Evolutionary conservation across 2,888 invertebrate genomes (phyloP), one percentile per base, ranked within the genome.

Genomic region (Archips xylosteana): DNA sequence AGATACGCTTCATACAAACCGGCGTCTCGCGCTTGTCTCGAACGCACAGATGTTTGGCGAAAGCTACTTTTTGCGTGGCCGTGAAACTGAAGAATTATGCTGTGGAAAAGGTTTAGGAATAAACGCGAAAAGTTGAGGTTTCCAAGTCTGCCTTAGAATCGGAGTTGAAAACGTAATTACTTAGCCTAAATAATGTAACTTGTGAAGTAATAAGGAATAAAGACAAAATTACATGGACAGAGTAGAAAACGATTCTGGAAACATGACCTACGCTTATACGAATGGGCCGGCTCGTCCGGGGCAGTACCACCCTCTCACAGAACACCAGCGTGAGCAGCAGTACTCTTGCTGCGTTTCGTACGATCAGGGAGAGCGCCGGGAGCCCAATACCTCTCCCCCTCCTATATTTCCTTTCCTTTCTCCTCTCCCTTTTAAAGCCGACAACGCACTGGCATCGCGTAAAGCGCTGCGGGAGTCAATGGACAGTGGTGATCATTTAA

Each of bases 21-120:
- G 81, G 74, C 85, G 89, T 87, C 89, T 87, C 90, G 87, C 83
- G 85, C 80, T 85, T 84, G 90, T 88, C 89, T 88, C 89, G 83
- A 83, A 89, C 89, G 90, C 90, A 89, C 92, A 90, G 89, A 88
- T 89, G 91, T 88, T 85, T 78, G 87, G 89, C 81, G 90, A 91
- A 89, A 90, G 90, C 88, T 82, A 81, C 83, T 86, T 87, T 86
- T 83, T 84, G 77, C 75, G 75, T 80, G 81, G 78, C 84, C 85
- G 78, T 83, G 84, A 83, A 83, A 81, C 79, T 76, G 77, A 74
- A 65, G 71, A 69, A 75, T 70, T 42, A 69, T 70, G 69, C 67
- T 57, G 9, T 34, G 36, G 57, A 15, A 34, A 39, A 15, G 68
- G 63, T 57, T 51, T 54, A 12, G 57, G 62, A 68, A 67, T 72